A percentile compares a stretch with the other conserved stretches of the same genome.
Evolutionary conservation across 2,113 vertebrate genomes (phyloP).

Genomic region (Hiodon alosoides): DNA sequence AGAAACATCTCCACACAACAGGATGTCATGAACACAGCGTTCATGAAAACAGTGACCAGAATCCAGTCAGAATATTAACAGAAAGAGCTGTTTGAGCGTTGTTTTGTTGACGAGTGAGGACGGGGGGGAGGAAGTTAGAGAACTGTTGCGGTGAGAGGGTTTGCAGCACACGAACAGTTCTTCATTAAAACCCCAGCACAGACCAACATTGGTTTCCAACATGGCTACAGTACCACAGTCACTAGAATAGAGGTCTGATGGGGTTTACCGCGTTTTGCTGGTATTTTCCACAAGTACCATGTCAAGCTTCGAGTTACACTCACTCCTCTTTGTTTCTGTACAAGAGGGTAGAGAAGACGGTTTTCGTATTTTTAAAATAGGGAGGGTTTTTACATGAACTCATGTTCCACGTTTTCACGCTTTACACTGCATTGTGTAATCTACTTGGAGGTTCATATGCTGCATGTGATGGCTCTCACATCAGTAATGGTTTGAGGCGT

Average conservation of each 20-base stretch:
- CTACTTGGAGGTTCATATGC: too few species aligned
- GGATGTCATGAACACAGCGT: too few species aligned
- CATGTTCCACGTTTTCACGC: too few species aligned
- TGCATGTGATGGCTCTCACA: too few species aligned
- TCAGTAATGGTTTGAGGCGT: too few species aligned
- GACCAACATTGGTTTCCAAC: conserved; percentile 53
- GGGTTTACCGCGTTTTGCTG: conserved; percentile 45
- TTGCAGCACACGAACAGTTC: conserved; percentile 18
- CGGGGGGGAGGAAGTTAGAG: conserved; percentile 21
- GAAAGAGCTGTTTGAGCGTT: not conserved
- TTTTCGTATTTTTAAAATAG: too few species aligned
- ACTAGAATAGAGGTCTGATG: conserved; percentile 35
- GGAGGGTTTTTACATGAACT: too few species aligned
- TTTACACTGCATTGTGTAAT: too few species aligned
- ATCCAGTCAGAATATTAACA: too few species aligned
- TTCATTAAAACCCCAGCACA: conserved; percentile 45
- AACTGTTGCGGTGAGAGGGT: conserved; percentile 20
- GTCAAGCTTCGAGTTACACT: not conserved
- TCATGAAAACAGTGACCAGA: not conserved
- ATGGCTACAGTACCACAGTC: conserved; percentile 48
- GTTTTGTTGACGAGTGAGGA: not conserved
- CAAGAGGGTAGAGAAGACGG: too few species aligned
- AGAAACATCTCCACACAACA: too few species aligned
- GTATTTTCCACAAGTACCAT: conserved; percentile 28
- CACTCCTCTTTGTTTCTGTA: not conserved